Evolutionary conservation across 2,888 invertebrate genomes (phyloP).

Genomic region (Magallana nippona): DNA sequence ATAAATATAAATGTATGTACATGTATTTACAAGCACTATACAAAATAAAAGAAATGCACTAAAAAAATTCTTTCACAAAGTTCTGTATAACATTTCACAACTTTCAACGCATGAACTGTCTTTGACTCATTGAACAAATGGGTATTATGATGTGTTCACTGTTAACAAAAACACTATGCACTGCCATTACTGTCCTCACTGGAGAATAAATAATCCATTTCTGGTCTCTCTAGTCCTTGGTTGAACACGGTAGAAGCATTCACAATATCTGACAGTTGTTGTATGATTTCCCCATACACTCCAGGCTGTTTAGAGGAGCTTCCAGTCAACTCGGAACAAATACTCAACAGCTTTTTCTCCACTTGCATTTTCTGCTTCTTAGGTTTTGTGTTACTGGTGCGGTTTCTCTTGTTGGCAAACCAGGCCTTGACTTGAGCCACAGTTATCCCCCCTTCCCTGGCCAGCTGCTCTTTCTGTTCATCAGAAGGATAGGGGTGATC

Average conservation of each 20-base stretch:
- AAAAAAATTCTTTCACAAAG: background rate
- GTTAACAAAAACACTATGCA: background rate
- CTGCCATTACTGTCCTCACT: constrained; percentile 50
- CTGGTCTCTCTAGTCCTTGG: constrained; percentile 38
- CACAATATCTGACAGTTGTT: constrained; percentile 67
- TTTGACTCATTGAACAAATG: background rate
- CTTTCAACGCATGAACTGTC: no score
- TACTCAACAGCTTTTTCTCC: constrained; percentile 64
- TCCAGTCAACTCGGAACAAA: constrained; percentile 62
- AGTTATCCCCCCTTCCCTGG: constrained; percentile 67
- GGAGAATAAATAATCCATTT: constrained; percentile 35
- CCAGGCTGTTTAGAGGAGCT: constrained; percentile 45
- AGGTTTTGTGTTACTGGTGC: constrained; percentile 75
- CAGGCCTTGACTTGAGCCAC: constrained; percentile 75
- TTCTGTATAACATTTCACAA: no score
- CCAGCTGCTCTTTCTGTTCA: constrained; percentile 71
- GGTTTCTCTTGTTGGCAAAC: constrained; percentile 77
- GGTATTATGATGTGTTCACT: constrained; percentile 82
- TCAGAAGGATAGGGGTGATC: constrained; percentile 75
- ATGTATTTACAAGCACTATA: constrained; percentile 30
- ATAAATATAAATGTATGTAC: background rate
- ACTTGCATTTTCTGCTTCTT: constrained; percentile 70
- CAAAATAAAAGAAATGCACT: constrained; percentile 5
- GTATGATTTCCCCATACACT: constrained; percentile 67
- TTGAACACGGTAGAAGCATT: constrained; percentile 64